Percentiles rank a stretch among this genome's conserved stretches.
Conservation (phyloP, 1,140 invertebrate genomes). For the Brachionus calyciflorus region DNA sequence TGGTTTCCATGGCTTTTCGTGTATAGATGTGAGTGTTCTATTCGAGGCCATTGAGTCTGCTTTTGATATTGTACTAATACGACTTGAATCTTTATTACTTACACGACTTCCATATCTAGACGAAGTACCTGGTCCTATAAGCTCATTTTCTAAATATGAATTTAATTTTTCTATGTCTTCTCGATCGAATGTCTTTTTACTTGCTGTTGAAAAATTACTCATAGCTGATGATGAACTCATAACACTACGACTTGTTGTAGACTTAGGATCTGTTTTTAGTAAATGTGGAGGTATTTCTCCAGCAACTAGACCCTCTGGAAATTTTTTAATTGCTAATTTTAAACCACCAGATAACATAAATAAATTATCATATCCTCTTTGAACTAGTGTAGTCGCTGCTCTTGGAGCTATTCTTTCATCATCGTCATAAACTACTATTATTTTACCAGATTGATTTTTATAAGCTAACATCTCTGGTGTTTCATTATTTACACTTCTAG, state of each 20-base stretch:
- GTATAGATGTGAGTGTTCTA: slow-evolving; percentile 41
- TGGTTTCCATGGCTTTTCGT: slow-evolving; percentile 44
- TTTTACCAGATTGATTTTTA: slow-evolving; percentile 61
- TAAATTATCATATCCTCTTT: slow-evolving; percentile 64
- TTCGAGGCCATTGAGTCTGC: background rate
- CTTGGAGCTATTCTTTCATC: slow-evolving; percentile 60
- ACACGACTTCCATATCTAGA: background rate
- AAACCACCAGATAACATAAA: slow-evolving; percentile 64
- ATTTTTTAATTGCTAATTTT: slow-evolving; percentile 55
- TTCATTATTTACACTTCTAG: slow-evolving; percentile 61
- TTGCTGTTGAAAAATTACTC: slow-evolving; percentile 28
- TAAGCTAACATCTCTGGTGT: slow-evolving; percentile 54
- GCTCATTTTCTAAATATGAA: slow-evolving; percentile 51
- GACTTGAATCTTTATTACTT: slow-evolving; percentile 11
- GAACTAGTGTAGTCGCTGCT: slow-evolving; percentile 61
- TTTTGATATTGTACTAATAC: slow-evolving; percentile 24
- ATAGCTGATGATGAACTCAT: background rate
- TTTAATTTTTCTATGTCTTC: slow-evolving; percentile 53
- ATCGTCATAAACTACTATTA: slow-evolving; percentile 64
- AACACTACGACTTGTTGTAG: slow-evolving; percentile 46
- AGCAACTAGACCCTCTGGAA: slow-evolving; percentile 56
- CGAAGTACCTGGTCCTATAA: background rate
- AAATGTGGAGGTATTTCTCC: slow-evolving; percentile 50
- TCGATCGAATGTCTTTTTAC: slow-evolving; percentile 50
- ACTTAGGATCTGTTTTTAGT: slow-evolving; percentile 49